Conservation (phyloP, 92 coral and sea anemone genomes). For the Muricea muricata region DNA sequence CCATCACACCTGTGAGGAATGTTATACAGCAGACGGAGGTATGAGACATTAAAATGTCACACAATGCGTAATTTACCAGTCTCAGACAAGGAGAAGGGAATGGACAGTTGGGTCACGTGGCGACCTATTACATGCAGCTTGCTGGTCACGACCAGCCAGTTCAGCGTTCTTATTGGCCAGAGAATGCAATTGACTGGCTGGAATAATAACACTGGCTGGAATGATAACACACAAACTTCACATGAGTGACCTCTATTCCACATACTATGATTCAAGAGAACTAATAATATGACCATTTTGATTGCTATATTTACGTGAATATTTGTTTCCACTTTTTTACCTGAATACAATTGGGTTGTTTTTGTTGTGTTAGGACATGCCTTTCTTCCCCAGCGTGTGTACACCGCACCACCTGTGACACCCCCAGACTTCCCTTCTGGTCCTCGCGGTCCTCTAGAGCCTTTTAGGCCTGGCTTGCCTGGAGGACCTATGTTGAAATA, state of each 20-base stretch:
- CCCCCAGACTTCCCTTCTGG: constrained; percentile 49
- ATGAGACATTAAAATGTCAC: neutral
- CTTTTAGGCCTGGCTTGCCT: constrained; percentile 49
- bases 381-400: constrained; percentile 76
- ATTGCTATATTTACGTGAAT: neutral
- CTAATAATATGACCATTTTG: neutral
- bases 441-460: constrained; percentile 58
- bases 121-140: too few relatives aligned
- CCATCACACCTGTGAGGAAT: constrained; percentile 46
- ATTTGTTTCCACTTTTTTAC: neutral
- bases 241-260: too few relatives aligned
- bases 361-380: constrained; percentile 37
- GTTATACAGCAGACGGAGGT: neutral
- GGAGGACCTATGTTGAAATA: constrained; percentile 10
- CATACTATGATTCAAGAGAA: too few relatives aligned
- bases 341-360: constrained; percentile 12
- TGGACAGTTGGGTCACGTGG: too few relatives aligned
- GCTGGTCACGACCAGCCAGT: too few relatives aligned
- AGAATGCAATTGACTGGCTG: too few relatives aligned
- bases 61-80: too few relatives aligned
- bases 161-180: too few relatives aligned
- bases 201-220: too few relatives aligned
- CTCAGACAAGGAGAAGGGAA: too few relatives aligned
- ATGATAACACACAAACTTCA: too few relatives aligned
- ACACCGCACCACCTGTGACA: constrained; percentile 21